These are phyloP conservation scores for Temnothorax curvispinosus DNA, from an alignment of 1,140 invertebrate genomes.

Conservation along the genomic window DNA sequence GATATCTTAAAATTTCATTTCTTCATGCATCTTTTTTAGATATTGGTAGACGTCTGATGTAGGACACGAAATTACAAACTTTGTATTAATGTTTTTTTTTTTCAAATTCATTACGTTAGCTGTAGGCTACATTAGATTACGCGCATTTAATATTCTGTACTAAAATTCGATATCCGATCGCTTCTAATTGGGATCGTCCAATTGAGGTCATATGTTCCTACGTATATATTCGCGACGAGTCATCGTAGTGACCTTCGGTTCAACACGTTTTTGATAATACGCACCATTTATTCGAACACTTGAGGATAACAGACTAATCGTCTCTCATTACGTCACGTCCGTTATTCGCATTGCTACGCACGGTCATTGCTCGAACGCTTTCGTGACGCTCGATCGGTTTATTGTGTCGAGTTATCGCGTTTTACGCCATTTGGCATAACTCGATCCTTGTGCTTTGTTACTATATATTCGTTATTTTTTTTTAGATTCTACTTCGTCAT, in stretches of 20 bases:
- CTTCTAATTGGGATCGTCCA: conserved; percentile 9
- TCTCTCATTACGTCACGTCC: conserved; percentile 5
- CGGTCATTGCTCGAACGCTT: conserved; percentile 17
- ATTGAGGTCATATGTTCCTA: conserved; percentile 31
- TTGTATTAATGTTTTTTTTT: neutral
- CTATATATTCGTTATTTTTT: neutral
- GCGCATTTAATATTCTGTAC: neutral
- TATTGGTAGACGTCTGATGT: neutral
- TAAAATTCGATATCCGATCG: conserved; percentile 32
- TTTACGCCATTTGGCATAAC: neutral
- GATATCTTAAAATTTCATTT: neutral
- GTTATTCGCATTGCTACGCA: conserved; percentile 16
- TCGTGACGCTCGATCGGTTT: neutral
- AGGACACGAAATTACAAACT: neutral
- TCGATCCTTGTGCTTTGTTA: neutral
- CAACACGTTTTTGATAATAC: neutral
- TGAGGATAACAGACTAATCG: neutral
- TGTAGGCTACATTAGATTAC: neutral
- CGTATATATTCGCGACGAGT: conserved; percentile 3
- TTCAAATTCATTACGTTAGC: neutral
- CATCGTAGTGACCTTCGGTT: neutral
- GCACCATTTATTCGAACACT: neutral
- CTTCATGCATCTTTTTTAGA: neutral
- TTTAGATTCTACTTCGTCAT: neutral
- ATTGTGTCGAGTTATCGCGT: neutral